These are phyloP conservation scores for Cryptoleucopteryx plumbea DNA, from an alignment of 2,113 vertebrate species.

Conservation along the genomic window DNA sequence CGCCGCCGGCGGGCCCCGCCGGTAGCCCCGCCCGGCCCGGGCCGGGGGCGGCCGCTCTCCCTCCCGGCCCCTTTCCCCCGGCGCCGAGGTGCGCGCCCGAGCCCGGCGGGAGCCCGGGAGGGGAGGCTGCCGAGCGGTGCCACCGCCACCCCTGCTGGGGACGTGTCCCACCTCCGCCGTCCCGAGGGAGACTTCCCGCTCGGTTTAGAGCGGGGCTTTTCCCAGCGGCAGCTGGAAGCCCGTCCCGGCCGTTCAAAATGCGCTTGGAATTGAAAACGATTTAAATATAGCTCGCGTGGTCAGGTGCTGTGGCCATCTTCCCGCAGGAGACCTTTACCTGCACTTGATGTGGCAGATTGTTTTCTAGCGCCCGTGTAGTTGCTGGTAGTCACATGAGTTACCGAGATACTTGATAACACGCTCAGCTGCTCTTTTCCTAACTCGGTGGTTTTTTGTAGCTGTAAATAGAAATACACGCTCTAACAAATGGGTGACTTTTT, in stretches of 20 bases:
- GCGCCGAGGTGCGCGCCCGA: background rate
- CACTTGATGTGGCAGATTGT: background rate
- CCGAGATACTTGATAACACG: background rate
- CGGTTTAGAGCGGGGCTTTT: background rate
- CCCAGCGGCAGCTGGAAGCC: background rate
- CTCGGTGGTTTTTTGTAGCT: background rate
- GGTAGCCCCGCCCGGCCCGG: too few relatives aligned
- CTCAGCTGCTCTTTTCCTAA: background rate
- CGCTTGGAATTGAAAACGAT: background rate
- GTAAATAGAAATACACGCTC: background rate
- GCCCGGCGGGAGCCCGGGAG: background rate
- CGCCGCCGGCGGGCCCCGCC: too few relatives aligned
- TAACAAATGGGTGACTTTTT: constrained; percentile 1
- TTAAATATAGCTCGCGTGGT: background rate
- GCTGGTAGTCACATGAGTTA: constrained; percentile 22
- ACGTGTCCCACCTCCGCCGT: background rate
- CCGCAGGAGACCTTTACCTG: background rate
- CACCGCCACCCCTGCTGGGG: background rate
- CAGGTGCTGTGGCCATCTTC: background rate
- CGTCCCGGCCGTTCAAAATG: background rate
- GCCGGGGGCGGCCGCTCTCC: too few relatives aligned
- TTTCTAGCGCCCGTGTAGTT: background rate
- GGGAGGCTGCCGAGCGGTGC: background rate
- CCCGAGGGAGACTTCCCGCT: background rate
- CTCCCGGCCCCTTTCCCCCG: background rate